Percentiles rank a stretch among this genome's conserved stretches.
These are phyloP conservation scores for Lytechinus pictus DNA, from an alignment of 35 echinoderm and acorn worm species.

Conservation along the genomic window DNA sequence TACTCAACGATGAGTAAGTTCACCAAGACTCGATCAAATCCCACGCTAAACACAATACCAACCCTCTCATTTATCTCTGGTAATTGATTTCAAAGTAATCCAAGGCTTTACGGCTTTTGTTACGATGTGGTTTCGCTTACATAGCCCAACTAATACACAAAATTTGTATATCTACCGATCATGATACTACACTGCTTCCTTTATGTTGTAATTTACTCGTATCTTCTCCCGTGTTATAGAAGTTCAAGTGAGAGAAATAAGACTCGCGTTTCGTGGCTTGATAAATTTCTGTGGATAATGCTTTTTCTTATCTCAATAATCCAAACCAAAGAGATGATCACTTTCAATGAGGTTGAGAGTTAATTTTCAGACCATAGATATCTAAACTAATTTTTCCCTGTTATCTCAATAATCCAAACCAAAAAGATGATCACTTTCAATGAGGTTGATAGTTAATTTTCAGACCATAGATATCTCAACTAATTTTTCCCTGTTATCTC, in stretches of 20 bases:
- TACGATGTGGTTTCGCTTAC: neutral
- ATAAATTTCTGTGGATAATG: neutral
- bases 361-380: too few species aligned
- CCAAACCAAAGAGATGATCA: neutral
- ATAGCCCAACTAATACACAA: neutral
- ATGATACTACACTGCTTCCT: neutral
- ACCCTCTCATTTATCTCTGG: neutral
- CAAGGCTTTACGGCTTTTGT: constrained; percentile 2
- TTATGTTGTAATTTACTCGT: neutral
- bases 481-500: too few species aligned
- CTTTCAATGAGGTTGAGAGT: neutral
- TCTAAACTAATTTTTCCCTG: too few species aligned
- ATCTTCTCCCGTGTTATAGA: neutral
- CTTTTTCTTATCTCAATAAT: neutral
- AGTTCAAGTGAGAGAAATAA: neutral
- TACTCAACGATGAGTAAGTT: neutral
- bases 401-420: neutral
- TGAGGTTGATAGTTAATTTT: neutral
- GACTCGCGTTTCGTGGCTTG: neutral
- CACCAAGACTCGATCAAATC: neutral
- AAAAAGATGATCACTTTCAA: neutral
- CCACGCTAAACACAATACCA: constrained; percentile 3
- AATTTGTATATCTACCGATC: neutral
- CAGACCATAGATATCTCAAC: too few species aligned
- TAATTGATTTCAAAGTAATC: constrained; percentile 14